phyloP scores from a whole-genome alignment of 2,888 invertebrate genomes.

The Drosophila incognita region DNA sequence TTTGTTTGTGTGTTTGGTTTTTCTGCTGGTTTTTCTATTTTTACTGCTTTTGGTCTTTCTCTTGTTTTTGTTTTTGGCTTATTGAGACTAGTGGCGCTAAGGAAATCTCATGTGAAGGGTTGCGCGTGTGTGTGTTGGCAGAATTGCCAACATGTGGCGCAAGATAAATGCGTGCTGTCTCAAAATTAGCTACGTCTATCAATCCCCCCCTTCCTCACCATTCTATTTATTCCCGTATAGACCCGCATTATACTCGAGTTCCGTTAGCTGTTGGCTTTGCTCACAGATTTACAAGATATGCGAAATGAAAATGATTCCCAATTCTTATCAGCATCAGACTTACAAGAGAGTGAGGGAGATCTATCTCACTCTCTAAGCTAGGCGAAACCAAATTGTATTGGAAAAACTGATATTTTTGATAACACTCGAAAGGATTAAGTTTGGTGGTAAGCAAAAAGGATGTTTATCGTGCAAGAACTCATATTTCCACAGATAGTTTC shows the following conservation, averaged over 20 bases:
- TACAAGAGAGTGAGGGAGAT: neutral
- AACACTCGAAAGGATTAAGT: neutral
- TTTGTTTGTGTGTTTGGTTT: conserved; percentile 30
- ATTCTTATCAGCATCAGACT: conserved; percentile 22
- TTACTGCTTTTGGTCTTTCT: conserved; percentile 13
- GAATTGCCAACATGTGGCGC: conserved; percentile 58
- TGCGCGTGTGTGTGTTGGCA: conserved; percentile 22
- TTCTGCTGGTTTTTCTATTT: conserved; percentile 27
- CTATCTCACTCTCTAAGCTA: neutral
- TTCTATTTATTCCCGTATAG: neutral
- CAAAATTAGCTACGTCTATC: conserved; percentile 55
- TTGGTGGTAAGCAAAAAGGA: neutral
- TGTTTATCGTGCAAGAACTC: neutral
- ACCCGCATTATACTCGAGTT: conserved; percentile 3
- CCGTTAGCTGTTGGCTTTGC: conserved; percentile 18
- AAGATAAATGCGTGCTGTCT: conserved; percentile 60
- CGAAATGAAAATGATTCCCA: conserved; percentile 32
- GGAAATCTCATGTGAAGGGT: conserved; percentile 47
- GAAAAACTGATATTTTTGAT: neutral
- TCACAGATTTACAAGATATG: conserved; percentile 36
- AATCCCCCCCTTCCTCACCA: conserved; percentile 13
- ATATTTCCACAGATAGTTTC: neutral
- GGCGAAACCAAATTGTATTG: neutral
- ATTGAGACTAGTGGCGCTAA: conserved; percentile 49
- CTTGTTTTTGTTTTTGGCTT: conserved; percentile 17